Evolutionary conservation across 2,797 vertebrate genomes (phyloP), one percentile per base, ranked within the genome.

Genomic region (Selene dorsalis): DNA sequence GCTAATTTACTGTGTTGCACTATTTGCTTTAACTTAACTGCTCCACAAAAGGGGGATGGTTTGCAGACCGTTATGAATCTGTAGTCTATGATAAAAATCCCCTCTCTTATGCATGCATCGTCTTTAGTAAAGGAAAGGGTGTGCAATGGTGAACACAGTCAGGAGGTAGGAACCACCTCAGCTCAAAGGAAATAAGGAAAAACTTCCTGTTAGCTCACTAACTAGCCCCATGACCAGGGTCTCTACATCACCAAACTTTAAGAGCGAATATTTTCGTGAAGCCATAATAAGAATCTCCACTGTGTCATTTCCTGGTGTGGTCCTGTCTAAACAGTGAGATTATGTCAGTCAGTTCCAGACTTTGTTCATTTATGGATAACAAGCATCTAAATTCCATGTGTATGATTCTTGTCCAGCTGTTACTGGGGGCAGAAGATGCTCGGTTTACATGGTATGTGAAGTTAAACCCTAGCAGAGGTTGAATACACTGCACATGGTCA

Each of bases 381-480:
- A 28, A 55, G 39, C 22, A 20, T 41, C 30, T 41, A 14, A 64
- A 74, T 55, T 52, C 35, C 38, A 61, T 30, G 24, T 69, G 62
- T 22, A 47, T 12, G 39, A 63, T 75, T 8, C 20, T 69, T 4
- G 14, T 24, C 17, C 12, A 45, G 61, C 30, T 48, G 28, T 24
- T 12, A 61, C 6, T 35, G 28, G 28, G 28, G n/a, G 9, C 28
- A 26, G 61, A 32, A 56, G 39, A 70, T 58, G 45, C 28, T 79
- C 50, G 10, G 43, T 45, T 52, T 30, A 35, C 50, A 12, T 38
- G 38, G 47, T 30, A 35, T 75, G 55, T 63, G 50, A 55, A 55
- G 39, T 50, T 5, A 77, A 77, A 61, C 53, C 22, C 52, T 56
- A 39, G 24, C 62, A 28, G 28, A 79, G 14, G 47, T 69, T 57